A percentile compares a stretch with the other conserved stretches of the same genome.
These are phyloP conservation scores for Phyllostomus discolor DNA, from an alignment of 2,113 vertebrate genomes.

Conservation along the genomic window DNA sequence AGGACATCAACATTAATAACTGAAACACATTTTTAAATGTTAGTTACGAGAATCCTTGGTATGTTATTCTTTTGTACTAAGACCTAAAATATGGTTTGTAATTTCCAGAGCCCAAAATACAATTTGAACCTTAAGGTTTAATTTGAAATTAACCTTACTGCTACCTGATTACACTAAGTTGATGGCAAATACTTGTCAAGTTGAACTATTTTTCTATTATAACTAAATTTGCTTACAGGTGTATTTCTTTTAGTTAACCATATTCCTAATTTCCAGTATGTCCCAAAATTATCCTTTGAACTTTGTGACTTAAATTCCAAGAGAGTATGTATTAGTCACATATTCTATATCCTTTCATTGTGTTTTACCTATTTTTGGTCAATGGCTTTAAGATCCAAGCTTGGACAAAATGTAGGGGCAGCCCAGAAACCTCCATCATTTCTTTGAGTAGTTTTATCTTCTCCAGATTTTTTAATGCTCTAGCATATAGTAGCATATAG, in stretches of 20 bases:
- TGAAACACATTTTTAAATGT: not conserved
- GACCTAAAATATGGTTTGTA: not conserved
- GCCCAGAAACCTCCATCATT: not conserved
- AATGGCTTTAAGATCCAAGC: constrained; percentile 16
- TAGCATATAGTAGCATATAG: not conserved
- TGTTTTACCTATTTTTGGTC: not conserved
- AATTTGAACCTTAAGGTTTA: constrained; percentile 1
- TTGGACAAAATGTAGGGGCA: not conserved
- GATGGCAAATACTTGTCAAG: not conserved
- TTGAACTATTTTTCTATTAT: not conserved
- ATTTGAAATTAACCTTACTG: not conserved
- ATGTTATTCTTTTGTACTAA: not conserved
- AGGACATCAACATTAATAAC: not conserved
- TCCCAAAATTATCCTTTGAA: not conserved
- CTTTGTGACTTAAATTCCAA: not conserved
- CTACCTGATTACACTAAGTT: not conserved
- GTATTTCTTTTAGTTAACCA: not conserved
- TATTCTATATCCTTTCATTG: not conserved
- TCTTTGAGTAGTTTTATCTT: not conserved
- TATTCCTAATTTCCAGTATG: not conserved
- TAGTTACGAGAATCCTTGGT: not conserved
- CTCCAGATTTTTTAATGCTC: not conserved
- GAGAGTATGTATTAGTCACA: not conserved
- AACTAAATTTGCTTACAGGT: not conserved
- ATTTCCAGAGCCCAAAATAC: not conserved